Evolutionary conservation across 2,888 invertebrate species (phyloP).

Genomic region (Hetaerina titia): DNA sequence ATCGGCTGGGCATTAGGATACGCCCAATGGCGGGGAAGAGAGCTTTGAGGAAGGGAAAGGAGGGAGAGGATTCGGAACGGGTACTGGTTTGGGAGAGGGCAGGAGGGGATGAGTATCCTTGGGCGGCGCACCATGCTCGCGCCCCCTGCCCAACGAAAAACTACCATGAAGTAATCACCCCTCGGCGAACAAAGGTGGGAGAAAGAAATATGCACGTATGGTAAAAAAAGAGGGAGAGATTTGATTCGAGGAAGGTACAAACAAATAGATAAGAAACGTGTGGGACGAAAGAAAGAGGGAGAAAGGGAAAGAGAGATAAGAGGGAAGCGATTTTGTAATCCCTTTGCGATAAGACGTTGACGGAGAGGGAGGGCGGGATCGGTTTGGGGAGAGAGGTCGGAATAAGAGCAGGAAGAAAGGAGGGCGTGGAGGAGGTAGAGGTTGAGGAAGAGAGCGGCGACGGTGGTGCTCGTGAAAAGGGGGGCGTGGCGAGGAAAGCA

Average conservation of each 20-base stretch:
- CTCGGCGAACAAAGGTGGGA: neutral
- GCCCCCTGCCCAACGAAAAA: neutral
- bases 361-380: neutral
- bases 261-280: neutral
- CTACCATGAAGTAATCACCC: neutral
- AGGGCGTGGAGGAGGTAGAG: neutral
- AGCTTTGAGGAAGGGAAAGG: neutral
- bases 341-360: slow-evolving; percentile 8
- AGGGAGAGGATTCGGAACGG: neutral
- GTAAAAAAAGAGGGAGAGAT: too few species aligned
- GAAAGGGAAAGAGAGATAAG: neutral
- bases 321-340: slow-evolving; percentile 7
- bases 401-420: neutral
- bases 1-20: neutral
- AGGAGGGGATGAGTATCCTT: neutral
- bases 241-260: neutral
- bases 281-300: neutral
- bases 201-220: too few species aligned
- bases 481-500: slow-evolving; percentile 9
- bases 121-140: neutral
- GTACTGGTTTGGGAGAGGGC: neutral
- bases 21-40: neutral
- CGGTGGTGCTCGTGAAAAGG: neutral
- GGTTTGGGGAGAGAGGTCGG: neutral
- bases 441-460: neutral